These are phyloP conservation scores for Zootoca vivipara DNA, from an alignment of 2,113 vertebrate genomes.

Conservation along the genomic window DNA sequence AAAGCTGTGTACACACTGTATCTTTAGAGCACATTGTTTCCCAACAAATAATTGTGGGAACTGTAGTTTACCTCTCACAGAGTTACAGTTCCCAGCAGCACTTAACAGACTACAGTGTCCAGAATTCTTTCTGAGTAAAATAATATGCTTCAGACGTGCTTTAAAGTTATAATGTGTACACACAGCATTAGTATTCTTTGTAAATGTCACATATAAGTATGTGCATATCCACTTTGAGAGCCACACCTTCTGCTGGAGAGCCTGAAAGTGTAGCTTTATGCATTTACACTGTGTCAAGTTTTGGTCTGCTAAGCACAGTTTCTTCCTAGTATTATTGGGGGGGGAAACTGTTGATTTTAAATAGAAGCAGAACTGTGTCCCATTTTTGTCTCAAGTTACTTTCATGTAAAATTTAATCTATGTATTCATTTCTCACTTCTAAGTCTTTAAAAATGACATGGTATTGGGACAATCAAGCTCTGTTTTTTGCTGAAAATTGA, in stretches of 20 bases:
- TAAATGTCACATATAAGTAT: not conserved
- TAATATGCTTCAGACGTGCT: no score
- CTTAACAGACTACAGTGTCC: no score
- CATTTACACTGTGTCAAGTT: not conserved
- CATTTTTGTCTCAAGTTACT: slow-evolving; percentile 22
- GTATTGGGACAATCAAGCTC: slow-evolving; percentile 52
- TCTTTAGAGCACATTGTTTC: not conserved
- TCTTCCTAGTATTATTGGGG: not conserved
- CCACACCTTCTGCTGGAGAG: not conserved
- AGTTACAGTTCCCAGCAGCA: no score
- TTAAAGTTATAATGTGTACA: no score
- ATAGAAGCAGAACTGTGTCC: slow-evolving; percentile 5
- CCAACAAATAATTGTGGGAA: not conserved
- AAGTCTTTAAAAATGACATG: slow-evolving; percentile 57
- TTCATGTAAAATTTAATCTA: slow-evolving; percentile 20
- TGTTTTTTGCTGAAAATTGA: slow-evolving; percentile 12
- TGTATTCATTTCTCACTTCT: slow-evolving; percentile 39
- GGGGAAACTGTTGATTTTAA: slow-evolving; percentile 14
- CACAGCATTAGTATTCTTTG: not conserved
- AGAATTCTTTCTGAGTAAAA: no score
- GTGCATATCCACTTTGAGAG: rapidly evolving
- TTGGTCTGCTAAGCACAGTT: not conserved
- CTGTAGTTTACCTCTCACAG: no score
- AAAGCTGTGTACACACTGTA: not conserved
- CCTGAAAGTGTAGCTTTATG: not conserved